Evolutionary conservation across 2,113 vertebrate genomes (phyloP).

Genomic region (Setophaga petechia): DNA sequence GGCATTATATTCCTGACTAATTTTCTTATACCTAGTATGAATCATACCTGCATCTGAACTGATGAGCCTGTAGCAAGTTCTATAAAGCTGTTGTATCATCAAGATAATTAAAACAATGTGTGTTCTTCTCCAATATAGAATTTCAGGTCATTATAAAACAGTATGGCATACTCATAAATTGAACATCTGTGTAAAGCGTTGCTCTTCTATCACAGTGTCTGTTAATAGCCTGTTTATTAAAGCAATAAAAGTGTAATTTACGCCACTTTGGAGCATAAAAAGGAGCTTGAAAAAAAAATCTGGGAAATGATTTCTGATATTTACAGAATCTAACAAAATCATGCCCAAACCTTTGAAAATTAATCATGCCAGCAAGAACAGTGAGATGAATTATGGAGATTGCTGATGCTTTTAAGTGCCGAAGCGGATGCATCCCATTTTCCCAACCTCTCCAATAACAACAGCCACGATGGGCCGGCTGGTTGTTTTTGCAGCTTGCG

Average conservation of each 20-base stretch:
- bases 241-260: not conserved
- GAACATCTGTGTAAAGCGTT: not conserved
- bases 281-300: not conserved
- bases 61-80: not conserved
- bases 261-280: not conserved
- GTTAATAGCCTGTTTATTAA: constrained; percentile 6
- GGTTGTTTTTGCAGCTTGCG: not conserved
- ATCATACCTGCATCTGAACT: not conserved
- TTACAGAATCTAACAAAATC: not conserved
- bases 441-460: not conserved
- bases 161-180: not conserved
- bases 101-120: not conserved
- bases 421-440: not conserved
- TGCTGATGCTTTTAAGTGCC: not conserved
- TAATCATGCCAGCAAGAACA: not conserved
- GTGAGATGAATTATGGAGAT: not conserved
- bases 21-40: not conserved
- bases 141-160: not conserved
- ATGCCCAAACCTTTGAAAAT: not conserved
- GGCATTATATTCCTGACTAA: not conserved
- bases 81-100: not conserved
- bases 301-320: not conserved
- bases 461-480: not conserved
- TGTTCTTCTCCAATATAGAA: not conserved
- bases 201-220: not conserved